Evolutionary conservation across 23 tunicate genomes (phyloP).

Genomic region (Ciona savignyi): DNA sequence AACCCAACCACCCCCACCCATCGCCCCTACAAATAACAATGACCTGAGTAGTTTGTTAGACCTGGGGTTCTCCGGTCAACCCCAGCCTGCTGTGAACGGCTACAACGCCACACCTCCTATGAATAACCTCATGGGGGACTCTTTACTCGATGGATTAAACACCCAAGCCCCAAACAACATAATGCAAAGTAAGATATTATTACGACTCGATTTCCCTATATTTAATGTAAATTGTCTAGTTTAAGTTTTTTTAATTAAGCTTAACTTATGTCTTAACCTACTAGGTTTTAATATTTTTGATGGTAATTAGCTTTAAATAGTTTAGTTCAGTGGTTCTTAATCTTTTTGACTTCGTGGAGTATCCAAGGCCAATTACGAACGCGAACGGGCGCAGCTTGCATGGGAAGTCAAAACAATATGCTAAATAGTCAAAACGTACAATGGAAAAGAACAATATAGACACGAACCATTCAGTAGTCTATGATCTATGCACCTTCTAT

Average conservation of each 20-base stretch:
- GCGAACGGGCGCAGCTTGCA: no score
- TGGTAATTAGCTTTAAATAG: background rate
- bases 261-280: no score
- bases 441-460: no score
- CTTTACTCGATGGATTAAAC: background rate
- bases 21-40: slow-evolving; percentile 4
- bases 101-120: background rate
- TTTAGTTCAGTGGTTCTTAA: background rate
- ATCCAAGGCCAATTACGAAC: no score
- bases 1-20: slow-evolving; percentile 8
- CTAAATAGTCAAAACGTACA: no score
- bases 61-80: slow-evolving; percentile 5
- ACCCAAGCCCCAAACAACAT: background rate
- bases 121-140: background rate
- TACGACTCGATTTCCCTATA: no score
- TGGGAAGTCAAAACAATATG: no score
- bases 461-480: no score
- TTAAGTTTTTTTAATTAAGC: no score
- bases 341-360: background rate
- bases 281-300: no score
- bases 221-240: no score
- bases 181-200: background rate
- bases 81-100: slow-evolving; percentile 16
- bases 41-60: slow-evolving; percentile 26
- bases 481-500: no score